Conservation (phyloP, 35 echinoderm and acorn worm genomes). For the Eucidaris tribuloides region DNA sequence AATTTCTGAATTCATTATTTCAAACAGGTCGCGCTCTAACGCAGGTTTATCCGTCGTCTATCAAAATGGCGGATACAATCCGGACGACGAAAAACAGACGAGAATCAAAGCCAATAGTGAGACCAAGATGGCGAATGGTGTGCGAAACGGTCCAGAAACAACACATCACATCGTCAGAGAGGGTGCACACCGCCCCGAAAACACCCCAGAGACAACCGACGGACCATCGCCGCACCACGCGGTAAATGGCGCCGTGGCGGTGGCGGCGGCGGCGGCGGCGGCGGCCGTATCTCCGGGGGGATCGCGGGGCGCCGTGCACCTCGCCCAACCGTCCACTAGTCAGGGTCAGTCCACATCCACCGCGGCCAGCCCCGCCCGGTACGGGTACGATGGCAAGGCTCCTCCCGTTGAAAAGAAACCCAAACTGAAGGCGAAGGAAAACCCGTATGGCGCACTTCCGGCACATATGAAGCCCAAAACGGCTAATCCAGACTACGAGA, state of each 20-base stretch:
- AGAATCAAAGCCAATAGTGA: neutral
- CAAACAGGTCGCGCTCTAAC: conserved; percentile 12
- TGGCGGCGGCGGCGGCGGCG: too few relatives aligned
- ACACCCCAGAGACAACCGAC: too few relatives aligned
- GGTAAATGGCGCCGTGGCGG: too few relatives aligned
- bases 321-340: neutral
- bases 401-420: conserved; percentile 25
- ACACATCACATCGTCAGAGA: neutral
- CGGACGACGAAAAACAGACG: neutral
- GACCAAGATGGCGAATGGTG: neutral
- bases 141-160: neutral
- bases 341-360: neutral
- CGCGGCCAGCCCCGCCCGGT: neutral
- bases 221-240: too few relatives aligned
- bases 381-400: conserved; percentile 1
- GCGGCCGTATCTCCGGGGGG: neutral
- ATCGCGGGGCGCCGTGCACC: neutral
- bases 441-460: conserved; percentile 10
- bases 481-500: conserved; percentile 10
- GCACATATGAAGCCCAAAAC: neutral
- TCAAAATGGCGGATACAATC: conserved; percentile 7
- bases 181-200: too few relatives aligned
- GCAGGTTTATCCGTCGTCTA: neutral
- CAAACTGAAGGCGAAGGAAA: conserved; percentile 39
- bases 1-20: too few relatives aligned